Evolutionary conservation across 1,140 invertebrate species (phyloP), one percentile per base, ranked within the genome.

Genomic region (Dufourea novaeangliae): DNA sequence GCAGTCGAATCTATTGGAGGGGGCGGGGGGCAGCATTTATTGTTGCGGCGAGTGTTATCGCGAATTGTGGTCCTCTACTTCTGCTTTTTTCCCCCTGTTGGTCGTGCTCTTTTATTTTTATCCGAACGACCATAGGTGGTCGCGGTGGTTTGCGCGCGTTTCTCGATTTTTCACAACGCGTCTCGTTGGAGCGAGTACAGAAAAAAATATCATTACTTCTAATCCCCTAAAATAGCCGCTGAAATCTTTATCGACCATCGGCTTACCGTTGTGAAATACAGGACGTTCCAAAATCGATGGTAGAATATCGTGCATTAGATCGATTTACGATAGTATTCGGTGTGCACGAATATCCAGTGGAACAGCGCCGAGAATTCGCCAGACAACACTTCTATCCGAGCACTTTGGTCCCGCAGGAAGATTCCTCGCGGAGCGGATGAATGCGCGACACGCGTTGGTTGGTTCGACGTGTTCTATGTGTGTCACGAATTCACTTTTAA

Each of bases 21-120:
- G n/a, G n/a, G n/a, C n/a, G n/a, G 64, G 34, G 20, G n/a, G 71
- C 39, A 52, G n/a, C 72, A 75, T 75, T 75, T 68, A 75, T 75
- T 57, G 39, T 67, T 57, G 37, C 34, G 27, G 25, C 1, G 39
- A 34, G 39, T 68, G 22, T 57, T 75, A 75, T 75, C 52, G n/a
- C 14, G 63, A 75, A 25, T 44, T 52, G 20, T 25, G 7, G n/a
- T 41, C 17, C 25, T 11, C 37, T 29, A 22, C 17, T 56, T 34
- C 27, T 34, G 27, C 20, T 39, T 64, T 37, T 69, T 25, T 34
- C 8, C 52, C 10, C 20, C 20, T 6, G 7, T 20, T 56, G 14
- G 39, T 56, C 39, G 41, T 17, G 27, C 8, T 20, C 6, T n/a
- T 14, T 27, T 73, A 41, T 73, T 34, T 41, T 11, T 17, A 27